Evolutionary conservation across 2,797 vertebrate genomes (phyloP).

Genomic region (Gymnoscopelus braueri): DNA sequence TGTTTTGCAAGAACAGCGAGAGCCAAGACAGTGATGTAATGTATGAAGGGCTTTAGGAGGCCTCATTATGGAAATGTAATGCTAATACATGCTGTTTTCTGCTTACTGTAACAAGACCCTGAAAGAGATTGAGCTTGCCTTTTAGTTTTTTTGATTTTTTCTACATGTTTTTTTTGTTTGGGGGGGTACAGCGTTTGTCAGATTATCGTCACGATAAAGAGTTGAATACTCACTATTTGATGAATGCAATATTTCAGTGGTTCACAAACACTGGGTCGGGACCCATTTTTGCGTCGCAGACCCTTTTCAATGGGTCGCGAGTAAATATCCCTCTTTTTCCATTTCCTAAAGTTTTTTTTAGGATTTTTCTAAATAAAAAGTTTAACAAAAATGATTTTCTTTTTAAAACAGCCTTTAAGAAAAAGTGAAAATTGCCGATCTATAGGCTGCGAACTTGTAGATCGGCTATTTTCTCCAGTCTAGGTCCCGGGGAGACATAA

Average conservation of each 20-base stretch:
- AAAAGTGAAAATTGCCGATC: too few species aligned
- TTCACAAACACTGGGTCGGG: background rate
- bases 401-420: too few species aligned
- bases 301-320: background rate
- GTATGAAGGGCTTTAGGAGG: background rate
- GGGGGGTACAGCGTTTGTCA: background rate
- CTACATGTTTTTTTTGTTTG: background rate
- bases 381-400: too few species aligned
- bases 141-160: constrained; percentile 3
- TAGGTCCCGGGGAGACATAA: too few species aligned
- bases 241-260: background rate
- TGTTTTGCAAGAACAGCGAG: background rate
- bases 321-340: too few species aligned
- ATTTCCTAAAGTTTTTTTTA: too few species aligned
- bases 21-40: background rate
- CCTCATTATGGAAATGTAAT: constrained; percentile 23
- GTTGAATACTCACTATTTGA: constrained; percentile 3
- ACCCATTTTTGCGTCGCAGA: background rate
- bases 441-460: too few species aligned
- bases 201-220: background rate
- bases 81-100: constrained; percentile 8
- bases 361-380: too few species aligned
- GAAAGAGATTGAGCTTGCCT: constrained; percentile 12
- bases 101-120: constrained; percentile 5
- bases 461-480: too few species aligned